phyloP scores from a whole-genome alignment of 1,140 invertebrate genomes.

The Heterodera schachtii region DNA sequence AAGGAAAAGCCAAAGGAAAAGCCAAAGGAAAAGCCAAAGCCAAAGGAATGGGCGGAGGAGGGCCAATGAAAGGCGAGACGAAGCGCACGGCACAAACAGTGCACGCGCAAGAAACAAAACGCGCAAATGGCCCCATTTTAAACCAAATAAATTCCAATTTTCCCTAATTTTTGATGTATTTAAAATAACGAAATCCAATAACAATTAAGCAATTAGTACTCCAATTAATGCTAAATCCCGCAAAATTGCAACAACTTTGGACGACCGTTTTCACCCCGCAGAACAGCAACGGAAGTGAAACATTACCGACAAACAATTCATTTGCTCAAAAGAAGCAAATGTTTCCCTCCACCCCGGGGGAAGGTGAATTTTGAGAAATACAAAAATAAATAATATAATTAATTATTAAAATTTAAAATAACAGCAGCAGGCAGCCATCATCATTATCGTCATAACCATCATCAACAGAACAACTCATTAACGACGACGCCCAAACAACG shows the following conservation, averaged over 20 bases:
- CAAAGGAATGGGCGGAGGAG: too few relatives aligned
- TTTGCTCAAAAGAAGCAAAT: neutral
- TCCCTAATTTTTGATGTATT: neutral
- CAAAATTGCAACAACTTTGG: constrained; percentile 14
- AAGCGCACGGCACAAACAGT: too few relatives aligned
- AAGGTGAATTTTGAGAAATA: neutral
- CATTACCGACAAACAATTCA: neutral
- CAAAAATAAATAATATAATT: too few relatives aligned
- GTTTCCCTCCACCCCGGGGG: neutral
- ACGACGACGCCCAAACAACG: neutral
- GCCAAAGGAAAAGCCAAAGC: too few relatives aligned
- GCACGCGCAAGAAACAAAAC: too few relatives aligned
- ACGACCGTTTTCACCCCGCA: constrained; percentile 2
- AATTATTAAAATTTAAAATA: too few relatives aligned
- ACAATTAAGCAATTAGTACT: neutral
- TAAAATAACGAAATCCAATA: neutral
- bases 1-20: too few relatives aligned
- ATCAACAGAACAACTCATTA: neutral
- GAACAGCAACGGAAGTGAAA: neutral
- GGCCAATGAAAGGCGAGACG: too few relatives aligned
- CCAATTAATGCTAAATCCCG: constrained; percentile 3
- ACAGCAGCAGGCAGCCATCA: neutral
- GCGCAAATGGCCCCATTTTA: too few relatives aligned
- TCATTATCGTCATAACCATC: neutral
- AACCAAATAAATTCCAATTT: too few relatives aligned